Evolutionary conservation across 1,140 invertebrate genomes (phyloP), one percentile per base, ranked within the genome.

Genomic region (Himalopsyche phryganea): DNA sequence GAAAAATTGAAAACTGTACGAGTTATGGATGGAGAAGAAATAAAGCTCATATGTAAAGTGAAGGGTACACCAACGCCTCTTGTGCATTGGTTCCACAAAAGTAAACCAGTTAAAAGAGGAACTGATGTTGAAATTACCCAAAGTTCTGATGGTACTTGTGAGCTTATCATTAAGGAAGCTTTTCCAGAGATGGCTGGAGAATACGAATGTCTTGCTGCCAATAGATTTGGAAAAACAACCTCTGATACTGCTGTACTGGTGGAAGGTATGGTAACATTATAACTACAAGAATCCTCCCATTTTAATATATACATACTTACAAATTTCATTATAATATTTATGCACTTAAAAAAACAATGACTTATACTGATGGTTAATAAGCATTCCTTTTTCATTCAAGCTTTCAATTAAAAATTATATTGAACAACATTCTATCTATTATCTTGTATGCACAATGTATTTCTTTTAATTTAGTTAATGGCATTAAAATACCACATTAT

Each of bases 11-110:
- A 82, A 42, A 83, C 88, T 13, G 74, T 88, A 1, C 85, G 86
- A 66, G 88, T 96, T 6, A 97, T 96, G 92, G 94, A 97, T 73
- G 92, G 92, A 38, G 92, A 96, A 68, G 85, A 90, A 67, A 88
- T 92, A 18, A 80, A 85, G 62, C 82, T 98, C 40, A 85, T 78
- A 52, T 92, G 90, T 66, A 74, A 85, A 63, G 84, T 92, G 18
- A 78, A 76, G 45, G 92, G 90, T n/a, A 84, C 87, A 71, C 92
- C 92, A 11, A 87, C 80, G 23, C 92, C 92, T 3, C 86, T 83
- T 67, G 84, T 95, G 13, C 79, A 83, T 56, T 96, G 93, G 92
- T 88, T 83, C 66, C 88, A 90, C 66, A 84, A 92, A 66, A 80
- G 83, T 13, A 77, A 83, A 66, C 81, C 81, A 44, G 81, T 94